Base-by-base conservation (phyloP, 2,113 vertebrate species). In the Osmerus eperlanus region DNA sequence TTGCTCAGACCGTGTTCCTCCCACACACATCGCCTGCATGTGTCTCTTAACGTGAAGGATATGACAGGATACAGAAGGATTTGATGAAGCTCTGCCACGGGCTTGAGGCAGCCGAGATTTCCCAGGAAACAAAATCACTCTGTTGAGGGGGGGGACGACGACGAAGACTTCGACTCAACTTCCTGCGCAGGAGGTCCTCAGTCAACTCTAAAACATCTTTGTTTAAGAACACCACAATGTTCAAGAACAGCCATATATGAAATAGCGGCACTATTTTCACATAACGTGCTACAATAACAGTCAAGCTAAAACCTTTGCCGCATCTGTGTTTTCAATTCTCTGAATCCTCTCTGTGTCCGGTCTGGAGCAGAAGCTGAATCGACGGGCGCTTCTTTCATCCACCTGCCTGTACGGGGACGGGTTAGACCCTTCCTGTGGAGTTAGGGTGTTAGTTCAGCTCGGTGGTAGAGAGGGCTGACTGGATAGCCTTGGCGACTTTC, bases 51-150 rank as follows among this genome's bases (percentile, higher is more conserved):
- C 66, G 69, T 75, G 66, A 75, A 79, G 16, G 54, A 71, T 63
- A 68, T 75, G 74, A 74, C 62, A 25, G 80, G 76, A 76, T 78
- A 5, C 62, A 15, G 59, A 59, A 79, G 83, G 85, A 89, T 89
- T 88, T 86, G 67, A 82, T 41, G 69, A 64, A 5, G 56, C 67
- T 64, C 66, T 81, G 72, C 61, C 68, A 58, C 82, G 83, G 72
- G 70, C 74, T 75, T 82, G 59, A 70, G 71, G 64, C 65, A 68
- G 73, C 21, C 18, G 65, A 70, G 75, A 78, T 79, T 81, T 82
- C 51, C 68, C 25, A 28, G 72, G 14, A 25, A 82, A 68, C 77
- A 82, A 82, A 85, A 81, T 76, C 78, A 72, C 80, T 84, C 53
- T 84, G 67, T 76, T 78, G 67, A 78, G 67, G 62, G 68, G 16